Conservation (phyloP, 2,888 invertebrate species). For the Epiperipatus broadwayi region DNA sequence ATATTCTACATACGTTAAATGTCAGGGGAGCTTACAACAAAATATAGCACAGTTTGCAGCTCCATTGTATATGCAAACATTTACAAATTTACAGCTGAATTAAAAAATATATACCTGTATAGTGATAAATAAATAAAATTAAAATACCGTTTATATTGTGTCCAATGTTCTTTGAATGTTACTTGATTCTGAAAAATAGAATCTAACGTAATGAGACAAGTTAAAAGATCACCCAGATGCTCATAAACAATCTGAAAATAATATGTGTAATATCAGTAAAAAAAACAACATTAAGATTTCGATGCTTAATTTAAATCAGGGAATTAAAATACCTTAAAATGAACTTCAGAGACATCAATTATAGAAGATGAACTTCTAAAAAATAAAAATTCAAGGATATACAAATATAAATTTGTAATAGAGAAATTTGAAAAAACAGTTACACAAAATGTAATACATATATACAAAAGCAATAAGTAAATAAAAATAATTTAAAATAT, state of each 20-base stretch:
- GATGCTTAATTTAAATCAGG: too few species aligned
- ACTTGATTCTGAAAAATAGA: conserved; percentile 39
- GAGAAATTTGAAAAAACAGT: too few species aligned
- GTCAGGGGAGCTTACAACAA: too few species aligned
- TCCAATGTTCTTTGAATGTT: conserved; percentile 49
- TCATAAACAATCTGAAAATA: conserved; percentile 27
- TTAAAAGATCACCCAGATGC: conserved; percentile 33
- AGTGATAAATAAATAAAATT: conserved; percentile 15
- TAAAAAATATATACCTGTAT: too few species aligned
- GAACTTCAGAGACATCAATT: conserved; percentile 29
- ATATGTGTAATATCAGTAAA: conserved; percentile 14
- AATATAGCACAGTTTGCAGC: too few species aligned
- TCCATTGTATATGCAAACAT: too few species aligned
- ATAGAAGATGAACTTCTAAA: conserved; percentile 24
- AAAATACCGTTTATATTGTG: conserved; percentile 51
- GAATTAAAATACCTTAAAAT: conserved; percentile 26
- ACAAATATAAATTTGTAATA: conserved; percentile 1
- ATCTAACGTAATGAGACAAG: conserved; percentile 42
- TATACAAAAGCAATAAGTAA: conserved; percentile 7
- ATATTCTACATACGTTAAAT: too few species aligned
- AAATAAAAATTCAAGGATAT: too few species aligned
- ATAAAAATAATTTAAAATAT: conserved; percentile 10
- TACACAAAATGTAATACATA: too few species aligned
- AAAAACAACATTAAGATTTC: conserved; percentile 1
- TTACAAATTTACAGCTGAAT: too few species aligned